Conservation (phyloP, 2,113 vertebrate species). For the Microcebus murinus region DNA sequence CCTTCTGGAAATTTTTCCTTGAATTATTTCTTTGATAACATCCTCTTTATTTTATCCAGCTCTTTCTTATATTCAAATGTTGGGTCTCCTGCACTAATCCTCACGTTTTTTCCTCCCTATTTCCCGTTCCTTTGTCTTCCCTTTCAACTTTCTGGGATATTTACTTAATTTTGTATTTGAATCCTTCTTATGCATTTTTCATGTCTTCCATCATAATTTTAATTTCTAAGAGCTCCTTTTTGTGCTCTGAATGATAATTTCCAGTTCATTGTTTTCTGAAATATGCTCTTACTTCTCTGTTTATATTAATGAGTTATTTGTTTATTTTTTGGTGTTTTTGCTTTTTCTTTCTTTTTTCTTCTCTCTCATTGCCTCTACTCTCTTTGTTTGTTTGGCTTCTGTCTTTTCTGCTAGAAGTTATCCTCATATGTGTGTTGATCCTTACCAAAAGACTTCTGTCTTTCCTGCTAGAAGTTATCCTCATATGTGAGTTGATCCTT, state of each 20-base stretch:
- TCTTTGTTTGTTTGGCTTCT: background rate
- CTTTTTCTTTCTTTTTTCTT: background rate
- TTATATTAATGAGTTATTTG: background rate
- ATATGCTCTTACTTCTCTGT: background rate
- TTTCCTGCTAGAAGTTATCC: background rate
- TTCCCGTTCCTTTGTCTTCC: background rate
- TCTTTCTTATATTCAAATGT: background rate
- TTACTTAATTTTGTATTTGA: conserved; percentile 35
- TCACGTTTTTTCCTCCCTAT: background rate
- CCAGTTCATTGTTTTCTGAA: background rate
- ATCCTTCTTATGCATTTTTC: conserved; percentile 13
- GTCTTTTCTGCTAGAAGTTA: background rate
- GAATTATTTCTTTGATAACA: background rate
- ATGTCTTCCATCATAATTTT: background rate
- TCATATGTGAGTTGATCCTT: conserved; percentile 24
- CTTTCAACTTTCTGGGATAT: background rate
- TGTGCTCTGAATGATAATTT: background rate
- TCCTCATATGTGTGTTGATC: conserved; percentile 2
- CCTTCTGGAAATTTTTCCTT: background rate
- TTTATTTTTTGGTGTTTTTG: background rate
- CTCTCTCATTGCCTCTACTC: background rate
- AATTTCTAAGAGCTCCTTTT: conserved; percentile 1
- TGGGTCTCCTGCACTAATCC: background rate
- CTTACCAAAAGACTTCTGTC: background rate
- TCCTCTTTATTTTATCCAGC: background rate